A percentile compares a stretch with the other conserved stretches of the same genome.
Evolutionary conservation across 2,113 vertebrate genomes (phyloP).

Genomic region (Hystrix brachyura): DNA sequence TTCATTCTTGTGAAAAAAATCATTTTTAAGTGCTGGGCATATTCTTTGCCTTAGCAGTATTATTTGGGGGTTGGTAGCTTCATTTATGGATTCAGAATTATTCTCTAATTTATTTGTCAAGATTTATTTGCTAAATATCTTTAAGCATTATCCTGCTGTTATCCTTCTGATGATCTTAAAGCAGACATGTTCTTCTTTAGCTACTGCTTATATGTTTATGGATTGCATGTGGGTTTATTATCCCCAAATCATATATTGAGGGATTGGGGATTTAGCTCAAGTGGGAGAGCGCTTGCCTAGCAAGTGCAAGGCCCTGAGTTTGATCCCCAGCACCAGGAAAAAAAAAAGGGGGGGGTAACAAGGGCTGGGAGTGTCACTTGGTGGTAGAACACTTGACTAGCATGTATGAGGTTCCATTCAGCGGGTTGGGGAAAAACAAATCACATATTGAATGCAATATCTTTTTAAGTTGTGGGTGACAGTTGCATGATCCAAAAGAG

Average conservation of each 20-base stretch:
- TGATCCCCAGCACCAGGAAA: too few species aligned
- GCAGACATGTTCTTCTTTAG: slow-evolving; percentile 48
- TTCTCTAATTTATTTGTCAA: slow-evolving; percentile 64
- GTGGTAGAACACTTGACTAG: too few species aligned
- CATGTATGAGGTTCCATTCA: too few species aligned
- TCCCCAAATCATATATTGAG: slow-evolving; percentile 52
- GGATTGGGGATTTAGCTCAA: too few species aligned
- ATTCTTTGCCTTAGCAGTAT: slow-evolving; percentile 36
- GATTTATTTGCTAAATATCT: slow-evolving; percentile 55
- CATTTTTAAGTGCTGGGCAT: background rate
- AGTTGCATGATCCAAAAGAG: slow-evolving; percentile 53
- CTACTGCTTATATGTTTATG: slow-evolving; percentile 29
- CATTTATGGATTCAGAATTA: slow-evolving; percentile 50
- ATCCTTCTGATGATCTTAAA: slow-evolving; percentile 37
- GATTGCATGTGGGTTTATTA: slow-evolving; percentile 54
- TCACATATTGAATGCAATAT: slow-evolving; percentile 56
- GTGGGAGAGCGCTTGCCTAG: too few species aligned
- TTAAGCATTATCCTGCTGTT: slow-evolving; percentile 50
- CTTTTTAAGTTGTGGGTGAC: slow-evolving; percentile 51
- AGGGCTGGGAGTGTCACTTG: too few species aligned
- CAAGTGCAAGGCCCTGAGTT: too few species aligned
- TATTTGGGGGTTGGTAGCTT: slow-evolving; percentile 41
- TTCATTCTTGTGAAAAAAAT: slow-evolving; percentile 1
- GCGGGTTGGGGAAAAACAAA: background rate
- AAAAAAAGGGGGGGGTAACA: too few species aligned